Evolutionary conservation across 2,113 vertebrate genomes (phyloP).

Genomic region (Prunella himalayana): DNA sequence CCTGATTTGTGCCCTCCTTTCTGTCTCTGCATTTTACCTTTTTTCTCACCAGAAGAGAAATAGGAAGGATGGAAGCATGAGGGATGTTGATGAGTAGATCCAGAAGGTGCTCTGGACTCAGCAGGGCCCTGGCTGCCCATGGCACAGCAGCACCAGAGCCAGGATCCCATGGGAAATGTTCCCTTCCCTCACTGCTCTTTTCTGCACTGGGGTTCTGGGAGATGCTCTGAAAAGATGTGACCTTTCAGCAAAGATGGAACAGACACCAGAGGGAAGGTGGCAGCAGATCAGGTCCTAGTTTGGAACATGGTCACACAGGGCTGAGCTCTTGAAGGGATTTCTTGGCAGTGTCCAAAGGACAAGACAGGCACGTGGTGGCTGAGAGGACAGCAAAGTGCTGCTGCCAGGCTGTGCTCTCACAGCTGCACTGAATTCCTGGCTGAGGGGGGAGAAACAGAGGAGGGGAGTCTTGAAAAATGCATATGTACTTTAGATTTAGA

Average conservation of each 20-base stretch:
- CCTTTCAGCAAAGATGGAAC: background rate
- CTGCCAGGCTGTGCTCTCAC: background rate
- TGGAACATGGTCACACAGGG: background rate
- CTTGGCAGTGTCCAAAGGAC: background rate
- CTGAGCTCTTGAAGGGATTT: background rate
- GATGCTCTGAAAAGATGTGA: background rate
- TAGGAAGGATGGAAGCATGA: background rate
- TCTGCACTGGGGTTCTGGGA: background rate
- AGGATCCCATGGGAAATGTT: background rate
- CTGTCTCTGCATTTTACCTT: background rate
- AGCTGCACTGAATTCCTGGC: background rate
- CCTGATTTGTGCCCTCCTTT: background rate
- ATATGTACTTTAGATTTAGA: background rate
- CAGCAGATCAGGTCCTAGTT: background rate
- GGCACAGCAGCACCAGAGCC: background rate
- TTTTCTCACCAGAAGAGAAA: background rate
- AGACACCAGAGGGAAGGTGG: background rate
- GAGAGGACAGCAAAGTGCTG: background rate
- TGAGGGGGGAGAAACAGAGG: fast-evolving
- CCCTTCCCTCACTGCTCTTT: background rate
- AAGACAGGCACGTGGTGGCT: fast-evolving
- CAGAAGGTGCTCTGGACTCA: background rate
- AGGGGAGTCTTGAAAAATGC: background rate
- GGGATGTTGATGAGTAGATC: background rate
- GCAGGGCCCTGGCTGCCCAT: background rate